These are phyloP conservation scores for Cyclophora albipunctata DNA, from an alignment of 2,888 invertebrate species.

Conservation along the genomic window DNA sequence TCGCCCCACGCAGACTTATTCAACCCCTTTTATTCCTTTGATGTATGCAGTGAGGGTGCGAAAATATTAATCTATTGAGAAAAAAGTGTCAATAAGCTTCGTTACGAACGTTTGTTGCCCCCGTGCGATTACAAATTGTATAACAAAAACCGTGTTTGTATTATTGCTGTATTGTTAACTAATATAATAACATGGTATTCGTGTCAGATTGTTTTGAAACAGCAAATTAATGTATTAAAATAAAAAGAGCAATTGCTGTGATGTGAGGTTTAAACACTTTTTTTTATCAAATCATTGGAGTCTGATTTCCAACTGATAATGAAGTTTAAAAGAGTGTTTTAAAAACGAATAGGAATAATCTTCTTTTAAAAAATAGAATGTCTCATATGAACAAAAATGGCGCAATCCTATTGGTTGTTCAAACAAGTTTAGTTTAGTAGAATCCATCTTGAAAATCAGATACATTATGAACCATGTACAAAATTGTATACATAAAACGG, in stretches of 20 bases:
- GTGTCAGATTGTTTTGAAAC: slow-evolving; percentile 33
- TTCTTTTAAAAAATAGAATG: too few species aligned
- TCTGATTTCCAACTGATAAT: too few species aligned
- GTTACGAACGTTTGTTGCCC: slow-evolving; percentile 64
- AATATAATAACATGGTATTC: slow-evolving; percentile 28
- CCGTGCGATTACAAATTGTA: slow-evolving; percentile 49
- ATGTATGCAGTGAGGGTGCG: slow-evolving; percentile 67
- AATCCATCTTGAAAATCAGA: too few species aligned
- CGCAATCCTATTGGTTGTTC: too few species aligned
- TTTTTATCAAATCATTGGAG: too few species aligned
- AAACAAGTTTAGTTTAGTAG: slow-evolving; percentile 8
- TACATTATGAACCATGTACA: slow-evolving; percentile 22
- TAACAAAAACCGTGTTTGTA: slow-evolving; percentile 60
- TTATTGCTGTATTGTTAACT: slow-evolving; percentile 33
- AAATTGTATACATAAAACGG: slow-evolving; percentile 26
- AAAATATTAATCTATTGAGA: slow-evolving; percentile 64
- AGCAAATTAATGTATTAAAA: slow-evolving; percentile 16
- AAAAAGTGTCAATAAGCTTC: slow-evolving; percentile 64
- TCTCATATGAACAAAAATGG: too few species aligned
- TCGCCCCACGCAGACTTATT: slow-evolving; percentile 57
- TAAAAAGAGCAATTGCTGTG: too few species aligned
- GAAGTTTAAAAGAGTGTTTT: too few species aligned
- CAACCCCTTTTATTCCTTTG: slow-evolving; percentile 68
- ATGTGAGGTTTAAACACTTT: too few species aligned
- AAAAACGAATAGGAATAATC: too few species aligned